phyloP scores from a whole-genome alignment of 2,797 vertebrate species.

The Oryzias dopingdopingensis region DNA sequence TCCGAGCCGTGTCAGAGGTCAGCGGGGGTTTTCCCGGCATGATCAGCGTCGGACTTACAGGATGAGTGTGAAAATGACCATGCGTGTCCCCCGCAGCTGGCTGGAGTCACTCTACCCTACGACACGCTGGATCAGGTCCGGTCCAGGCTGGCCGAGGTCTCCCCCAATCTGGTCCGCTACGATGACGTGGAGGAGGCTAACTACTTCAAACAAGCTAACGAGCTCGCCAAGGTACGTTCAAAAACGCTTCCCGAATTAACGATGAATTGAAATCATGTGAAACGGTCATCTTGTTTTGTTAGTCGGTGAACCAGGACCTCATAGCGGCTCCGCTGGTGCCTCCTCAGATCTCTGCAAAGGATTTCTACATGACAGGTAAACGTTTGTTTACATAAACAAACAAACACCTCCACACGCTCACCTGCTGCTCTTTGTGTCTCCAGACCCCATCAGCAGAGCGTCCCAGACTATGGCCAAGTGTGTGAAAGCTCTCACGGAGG shows the following conservation, averaged over 20 bases:
- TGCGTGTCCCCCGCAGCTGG: conserved; percentile 73
- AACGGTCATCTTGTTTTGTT: conserved; percentile 2
- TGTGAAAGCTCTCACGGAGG: conserved; percentile 94
- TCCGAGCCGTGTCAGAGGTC: conserved; percentile 94
- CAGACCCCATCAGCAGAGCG: conserved; percentile 95
- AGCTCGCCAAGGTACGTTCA: conserved; percentile 83
- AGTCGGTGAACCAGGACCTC: conserved; percentile 88
- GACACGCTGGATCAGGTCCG: conserved; percentile 86
- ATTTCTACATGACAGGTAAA: conserved; percentile 97
- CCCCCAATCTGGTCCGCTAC: conserved; percentile 92
- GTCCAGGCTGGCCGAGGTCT: conserved; percentile 87
- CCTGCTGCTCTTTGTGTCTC: background rate
- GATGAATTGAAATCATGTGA: too few species aligned
- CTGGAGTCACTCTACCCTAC: conserved; percentile 88
- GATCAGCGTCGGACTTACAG: fast-evolving
- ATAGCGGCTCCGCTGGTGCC: conserved; percentile 88
- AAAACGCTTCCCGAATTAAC: too few species aligned
- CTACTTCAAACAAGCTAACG: conserved; percentile 92
- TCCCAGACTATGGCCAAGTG: conserved; percentile 99
- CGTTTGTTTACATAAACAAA: fast-evolving
- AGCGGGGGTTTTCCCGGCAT: background rate
- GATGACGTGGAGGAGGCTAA: conserved; percentile 93
- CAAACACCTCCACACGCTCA: background rate
- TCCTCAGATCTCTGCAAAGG: conserved; percentile 91
- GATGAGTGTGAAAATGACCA: too few species aligned